A percentile compares a stretch with the other conserved stretches of the same genome.
Evolutionary conservation across 2,797 vertebrate genomes (phyloP).

Genomic region (Dendrocincla fuliginosa): DNA sequence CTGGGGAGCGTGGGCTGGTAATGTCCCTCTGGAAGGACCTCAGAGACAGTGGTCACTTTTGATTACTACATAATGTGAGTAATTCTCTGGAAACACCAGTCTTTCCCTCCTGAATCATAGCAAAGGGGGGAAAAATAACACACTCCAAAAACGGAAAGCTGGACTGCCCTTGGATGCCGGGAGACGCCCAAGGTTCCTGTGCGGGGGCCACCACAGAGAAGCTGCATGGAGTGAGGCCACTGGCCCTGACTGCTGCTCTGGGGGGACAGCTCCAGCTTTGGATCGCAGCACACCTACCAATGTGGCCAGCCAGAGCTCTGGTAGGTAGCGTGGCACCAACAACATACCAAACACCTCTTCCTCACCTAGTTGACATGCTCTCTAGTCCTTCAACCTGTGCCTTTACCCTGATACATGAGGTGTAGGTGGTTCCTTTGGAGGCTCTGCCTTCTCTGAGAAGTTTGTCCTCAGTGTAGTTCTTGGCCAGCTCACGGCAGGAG

Average conservation of each 20-base stretch:
- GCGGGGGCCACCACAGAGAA: not conserved
- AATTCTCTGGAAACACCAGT: constrained; percentile 57
- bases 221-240: not conserved
- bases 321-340: not conserved
- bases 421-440: not conserved
- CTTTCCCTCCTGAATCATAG: constrained; percentile 54
- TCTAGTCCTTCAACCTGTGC: not conserved
- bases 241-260: not conserved
- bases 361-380: not conserved
- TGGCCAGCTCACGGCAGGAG: not conserved
- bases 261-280: not conserved
- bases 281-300: not conserved
- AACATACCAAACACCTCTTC: not conserved
- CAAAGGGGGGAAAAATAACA: constrained; percentile 51
- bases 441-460: not conserved
- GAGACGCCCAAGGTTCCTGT: constrained; percentile 29
- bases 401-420: not conserved
- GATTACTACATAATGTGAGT: constrained; percentile 64
- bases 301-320: not conserved
- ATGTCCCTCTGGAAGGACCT: constrained; percentile 48
- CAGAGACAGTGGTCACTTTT: constrained; percentile 64
- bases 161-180: not conserved
- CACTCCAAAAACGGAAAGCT: constrained; percentile 15
- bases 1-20: constrained; percentile 42
- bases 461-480: not conserved